Percentiles rank a stretch among this genome's conserved stretches.
phyloP scores from a whole-genome alignment of 1,140 invertebrate species.

The Ostrea edulis region DNA sequence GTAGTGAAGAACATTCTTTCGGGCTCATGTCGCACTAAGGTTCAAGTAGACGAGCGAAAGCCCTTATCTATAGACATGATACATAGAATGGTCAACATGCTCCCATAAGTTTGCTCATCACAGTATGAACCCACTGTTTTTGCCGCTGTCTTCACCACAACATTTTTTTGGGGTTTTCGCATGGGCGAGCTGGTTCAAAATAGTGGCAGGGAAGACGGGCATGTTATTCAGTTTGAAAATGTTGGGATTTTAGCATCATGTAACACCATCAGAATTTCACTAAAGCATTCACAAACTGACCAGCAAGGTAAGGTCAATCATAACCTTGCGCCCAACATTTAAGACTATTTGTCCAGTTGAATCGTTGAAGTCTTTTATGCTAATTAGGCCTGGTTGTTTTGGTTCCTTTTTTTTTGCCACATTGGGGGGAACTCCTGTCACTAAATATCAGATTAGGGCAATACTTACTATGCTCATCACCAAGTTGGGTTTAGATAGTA shows the following conservation, averaged over 20 bases:
- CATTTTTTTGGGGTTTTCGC: conserved; percentile 41
- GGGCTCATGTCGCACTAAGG: background rate
- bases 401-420: background rate
- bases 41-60: background rate
- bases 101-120: conserved; percentile 1
- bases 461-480: background rate
- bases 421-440: too few species aligned
- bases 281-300: conserved; percentile 10
- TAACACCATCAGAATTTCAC: background rate
- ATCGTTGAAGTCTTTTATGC: background rate
- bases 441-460: background rate
- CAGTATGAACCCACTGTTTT: conserved; percentile 22
- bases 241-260: background rate
- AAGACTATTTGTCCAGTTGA: background rate
- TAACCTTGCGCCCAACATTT: background rate
- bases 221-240: background rate
- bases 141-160: conserved; percentile 8
- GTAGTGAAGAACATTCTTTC: conserved; percentile 13
- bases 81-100: background rate
- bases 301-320: background rate
- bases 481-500: background rate
- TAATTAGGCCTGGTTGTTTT: background rate
- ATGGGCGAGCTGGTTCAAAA: conserved; percentile 18
- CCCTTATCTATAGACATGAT: conserved; percentile 14
- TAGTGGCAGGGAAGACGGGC: background rate